These are phyloP conservation scores for Stratiomys singularior DNA, from an alignment of 2,888 invertebrate genomes.

Conservation along the genomic window DNA sequence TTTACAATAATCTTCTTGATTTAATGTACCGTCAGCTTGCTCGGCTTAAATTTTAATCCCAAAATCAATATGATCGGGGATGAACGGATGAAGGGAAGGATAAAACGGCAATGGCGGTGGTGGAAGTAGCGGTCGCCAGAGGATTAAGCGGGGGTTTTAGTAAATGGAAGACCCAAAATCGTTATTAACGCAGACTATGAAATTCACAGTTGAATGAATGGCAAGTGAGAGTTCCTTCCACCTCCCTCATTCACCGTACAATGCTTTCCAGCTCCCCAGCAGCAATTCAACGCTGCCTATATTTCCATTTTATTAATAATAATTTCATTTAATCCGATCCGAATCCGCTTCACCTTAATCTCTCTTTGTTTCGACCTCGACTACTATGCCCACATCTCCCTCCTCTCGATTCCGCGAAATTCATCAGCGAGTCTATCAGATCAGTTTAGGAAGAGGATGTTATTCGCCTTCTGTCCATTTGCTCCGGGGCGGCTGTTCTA, in stretches of 20 bases:
- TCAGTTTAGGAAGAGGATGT: neutral
- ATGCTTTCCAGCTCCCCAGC: neutral
- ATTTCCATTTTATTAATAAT: conserved; percentile 52
- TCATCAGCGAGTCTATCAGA: conserved; percentile 7
- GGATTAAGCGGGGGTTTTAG: conserved; percentile 50
- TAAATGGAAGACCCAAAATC: conserved; percentile 46
- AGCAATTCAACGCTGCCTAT: conserved; percentile 23
- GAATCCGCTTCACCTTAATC: conserved; percentile 51
- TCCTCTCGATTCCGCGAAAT: conserved; percentile 23
- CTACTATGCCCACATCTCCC: neutral
- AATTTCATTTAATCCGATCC: conserved; percentile 51
- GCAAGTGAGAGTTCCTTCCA: neutral
- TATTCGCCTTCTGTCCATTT: neutral
- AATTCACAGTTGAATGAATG: conserved; percentile 39
- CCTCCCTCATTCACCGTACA: neutral
- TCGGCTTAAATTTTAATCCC: conserved; percentile 58
- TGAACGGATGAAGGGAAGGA: conserved; percentile 45
- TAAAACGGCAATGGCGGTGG: conserved; percentile 46
- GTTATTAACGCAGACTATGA: conserved; percentile 46
- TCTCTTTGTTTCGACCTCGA: conserved; percentile 45
- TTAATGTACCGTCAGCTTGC: conserved; percentile 52
- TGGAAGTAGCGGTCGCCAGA: conserved; percentile 38
- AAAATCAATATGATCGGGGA: conserved; percentile 57
- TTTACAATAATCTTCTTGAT: conserved; percentile 53
- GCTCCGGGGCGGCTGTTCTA: neutral